phyloP scores from a whole-genome alignment of 2,797 vertebrate species.

The Labroides dimidiatus region DNA sequence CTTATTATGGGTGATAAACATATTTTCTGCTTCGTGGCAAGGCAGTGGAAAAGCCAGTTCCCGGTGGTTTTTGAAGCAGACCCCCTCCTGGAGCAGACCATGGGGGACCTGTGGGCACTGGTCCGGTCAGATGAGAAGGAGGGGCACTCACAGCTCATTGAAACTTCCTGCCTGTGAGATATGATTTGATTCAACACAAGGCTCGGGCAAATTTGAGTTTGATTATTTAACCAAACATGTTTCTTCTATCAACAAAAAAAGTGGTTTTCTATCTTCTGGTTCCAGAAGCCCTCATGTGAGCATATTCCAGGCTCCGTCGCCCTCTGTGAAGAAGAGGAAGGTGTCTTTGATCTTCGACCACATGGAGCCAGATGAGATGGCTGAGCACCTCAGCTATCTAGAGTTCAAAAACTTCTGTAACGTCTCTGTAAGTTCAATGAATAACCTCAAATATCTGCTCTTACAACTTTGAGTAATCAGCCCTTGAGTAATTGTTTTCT shows the following conservation, averaged over 20 bases:
- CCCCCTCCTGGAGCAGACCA: slow-evolving; percentile 85
- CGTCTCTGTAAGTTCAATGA: slow-evolving; percentile 84
- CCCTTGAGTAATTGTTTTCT: neutral
- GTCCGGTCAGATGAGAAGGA: slow-evolving; percentile 82
- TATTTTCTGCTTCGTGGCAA: slow-evolving; percentile 70
- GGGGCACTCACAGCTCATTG: slow-evolving; percentile 80
- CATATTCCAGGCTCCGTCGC: slow-evolving; percentile 80
- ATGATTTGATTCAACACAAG: slow-evolving; percentile 14
- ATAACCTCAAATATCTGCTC: neutral
- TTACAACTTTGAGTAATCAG: neutral
- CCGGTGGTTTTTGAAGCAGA: slow-evolving; percentile 87
- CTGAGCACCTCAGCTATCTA: slow-evolving; percentile 91
- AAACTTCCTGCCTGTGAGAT: slow-evolving; percentile 86
- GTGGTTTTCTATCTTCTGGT: slow-evolving; percentile 20
- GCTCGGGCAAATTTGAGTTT: slow-evolving; percentile 2
- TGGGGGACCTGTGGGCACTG: slow-evolving; percentile 88
- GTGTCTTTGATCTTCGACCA: slow-evolving; percentile 94
- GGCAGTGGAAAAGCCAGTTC: slow-evolving; percentile 90
- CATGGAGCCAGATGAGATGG: slow-evolving; percentile 91
- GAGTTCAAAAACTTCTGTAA: slow-evolving; percentile 94
- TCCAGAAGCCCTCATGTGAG: slow-evolving; percentile 74
- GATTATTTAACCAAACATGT: slow-evolving; percentile 6
- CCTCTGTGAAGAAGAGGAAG: slow-evolving; percentile 92
- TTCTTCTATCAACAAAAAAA: slow-evolving; percentile 17
- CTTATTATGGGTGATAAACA: slow-evolving; percentile 61